These are phyloP conservation scores for Sitta carolinensis DNA, from an alignment of 2,797 vertebrate genomes.

Conservation along the genomic window DNA sequence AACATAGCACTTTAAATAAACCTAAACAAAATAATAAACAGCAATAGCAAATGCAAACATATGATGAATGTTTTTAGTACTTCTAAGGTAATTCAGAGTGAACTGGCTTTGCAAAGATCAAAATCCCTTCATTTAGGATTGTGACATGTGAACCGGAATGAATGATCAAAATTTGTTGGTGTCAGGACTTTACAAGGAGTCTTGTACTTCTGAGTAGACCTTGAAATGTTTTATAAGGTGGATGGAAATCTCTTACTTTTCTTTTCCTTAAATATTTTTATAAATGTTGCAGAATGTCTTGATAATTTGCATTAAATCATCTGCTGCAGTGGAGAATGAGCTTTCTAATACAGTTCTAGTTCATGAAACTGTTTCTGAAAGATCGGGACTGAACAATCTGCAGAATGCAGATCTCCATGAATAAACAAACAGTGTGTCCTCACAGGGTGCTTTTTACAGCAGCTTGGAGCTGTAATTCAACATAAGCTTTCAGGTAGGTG, in stretches of 20 bases:
- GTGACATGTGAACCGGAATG: neutral
- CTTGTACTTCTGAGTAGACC: neutral
- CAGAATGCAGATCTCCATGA: neutral
- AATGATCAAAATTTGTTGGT: neutral
- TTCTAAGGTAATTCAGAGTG: neutral
- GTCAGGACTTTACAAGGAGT: neutral
- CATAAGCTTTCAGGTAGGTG: neutral
- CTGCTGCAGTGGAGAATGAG: neutral
- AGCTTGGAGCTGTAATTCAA: neutral
- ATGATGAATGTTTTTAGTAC: neutral
- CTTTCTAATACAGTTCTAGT: neutral
- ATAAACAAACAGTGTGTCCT: neutral
- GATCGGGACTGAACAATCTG: neutral
- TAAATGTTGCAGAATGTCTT: neutral
- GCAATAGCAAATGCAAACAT: neutral
- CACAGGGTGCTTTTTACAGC: neutral
- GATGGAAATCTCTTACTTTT: neutral
- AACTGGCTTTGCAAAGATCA: neutral
- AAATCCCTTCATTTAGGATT: neutral
- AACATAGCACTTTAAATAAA: constrained; percentile 3
- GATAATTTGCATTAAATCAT: neutral
- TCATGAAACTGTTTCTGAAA: neutral
- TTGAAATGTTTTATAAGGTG: neutral
- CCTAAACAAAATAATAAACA: constrained; percentile 1
- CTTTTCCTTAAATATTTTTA: neutral